phyloP scores from a whole-genome alignment of 92 coral and sea anemone genomes.

The Parazoanthus swiftii region DNA sequence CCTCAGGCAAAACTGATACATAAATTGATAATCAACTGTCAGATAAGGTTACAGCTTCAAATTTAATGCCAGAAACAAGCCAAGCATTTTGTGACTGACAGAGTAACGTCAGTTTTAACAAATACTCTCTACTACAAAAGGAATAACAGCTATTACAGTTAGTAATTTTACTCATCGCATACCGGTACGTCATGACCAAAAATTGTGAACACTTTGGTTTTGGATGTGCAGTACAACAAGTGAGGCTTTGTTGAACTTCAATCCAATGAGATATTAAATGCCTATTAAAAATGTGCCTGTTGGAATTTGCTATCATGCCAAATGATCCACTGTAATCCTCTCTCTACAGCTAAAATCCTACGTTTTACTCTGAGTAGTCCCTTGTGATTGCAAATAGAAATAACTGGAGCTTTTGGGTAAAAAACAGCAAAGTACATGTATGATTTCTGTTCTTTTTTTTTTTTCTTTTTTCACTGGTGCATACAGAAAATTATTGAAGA shows the following conservation, averaged over 20 bases:
- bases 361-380: slow-evolving; percentile 3
- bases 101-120: not conserved
- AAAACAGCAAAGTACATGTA: not conserved
- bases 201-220: not conserved
- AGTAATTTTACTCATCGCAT: not conserved
- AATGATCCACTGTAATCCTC: slow-evolving; percentile 7
- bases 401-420: not conserved
- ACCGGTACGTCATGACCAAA: not conserved
- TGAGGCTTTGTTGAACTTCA: not conserved
- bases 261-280: slow-evolving; percentile 32
- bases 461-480: not conserved
- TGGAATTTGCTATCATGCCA: slow-evolving; percentile 11
- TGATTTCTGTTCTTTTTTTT: not conserved
- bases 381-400: not conserved
- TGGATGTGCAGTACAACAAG: not conserved
- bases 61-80: slow-evolving; percentile 12
- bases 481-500: not conserved
- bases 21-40: slow-evolving; percentile 32
- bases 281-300: slow-evolving; percentile 20
- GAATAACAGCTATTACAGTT: not conserved
- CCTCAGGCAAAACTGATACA: slow-evolving; percentile 41
- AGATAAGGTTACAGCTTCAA: slow-evolving; percentile 33
- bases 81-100: slow-evolving; percentile 28
- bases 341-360: slow-evolving; percentile 17
- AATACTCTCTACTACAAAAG: not conserved